phyloP scores from a whole-genome alignment of 2,113 vertebrate genomes.

The Antechinus flavipes region DNA sequence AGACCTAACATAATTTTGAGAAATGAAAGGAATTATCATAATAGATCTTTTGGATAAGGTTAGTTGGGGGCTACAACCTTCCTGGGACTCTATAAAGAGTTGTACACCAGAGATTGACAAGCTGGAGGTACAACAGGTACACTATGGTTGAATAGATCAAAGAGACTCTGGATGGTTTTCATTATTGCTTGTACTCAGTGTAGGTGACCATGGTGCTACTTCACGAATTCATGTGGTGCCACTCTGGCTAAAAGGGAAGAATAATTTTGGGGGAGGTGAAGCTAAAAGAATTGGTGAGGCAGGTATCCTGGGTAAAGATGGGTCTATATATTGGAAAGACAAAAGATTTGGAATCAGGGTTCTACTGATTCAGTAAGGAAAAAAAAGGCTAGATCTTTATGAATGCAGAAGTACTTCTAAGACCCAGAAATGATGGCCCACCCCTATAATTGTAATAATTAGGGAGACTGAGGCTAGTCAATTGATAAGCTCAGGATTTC shows the following conservation, averaged over 20 bases:
- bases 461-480: not conserved
- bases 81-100: not conserved
- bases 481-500: not conserved
- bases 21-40: not conserved
- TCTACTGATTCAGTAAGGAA: not conserved
- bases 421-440: not conserved
- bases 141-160: not conserved
- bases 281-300: not conserved
- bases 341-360: not conserved
- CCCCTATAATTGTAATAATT: not conserved
- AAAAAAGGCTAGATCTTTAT: not conserved
- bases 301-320: not conserved
- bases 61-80: not conserved
- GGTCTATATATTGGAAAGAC: not conserved
- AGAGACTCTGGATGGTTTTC: not conserved
- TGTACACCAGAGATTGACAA: not conserved
- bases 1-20: not conserved
- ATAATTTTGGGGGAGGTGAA: not conserved
- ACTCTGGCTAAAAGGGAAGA: not conserved
- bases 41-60: not conserved
- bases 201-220: not conserved
- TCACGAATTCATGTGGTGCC: not conserved
- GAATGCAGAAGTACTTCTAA: not conserved
- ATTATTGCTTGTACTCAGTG: not conserved
- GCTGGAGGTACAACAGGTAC: not conserved